These are phyloP conservation scores for Gasterosteus aculeatus DNA, from an alignment of 2,113 vertebrate species.

Conservation along the genomic window DNA sequence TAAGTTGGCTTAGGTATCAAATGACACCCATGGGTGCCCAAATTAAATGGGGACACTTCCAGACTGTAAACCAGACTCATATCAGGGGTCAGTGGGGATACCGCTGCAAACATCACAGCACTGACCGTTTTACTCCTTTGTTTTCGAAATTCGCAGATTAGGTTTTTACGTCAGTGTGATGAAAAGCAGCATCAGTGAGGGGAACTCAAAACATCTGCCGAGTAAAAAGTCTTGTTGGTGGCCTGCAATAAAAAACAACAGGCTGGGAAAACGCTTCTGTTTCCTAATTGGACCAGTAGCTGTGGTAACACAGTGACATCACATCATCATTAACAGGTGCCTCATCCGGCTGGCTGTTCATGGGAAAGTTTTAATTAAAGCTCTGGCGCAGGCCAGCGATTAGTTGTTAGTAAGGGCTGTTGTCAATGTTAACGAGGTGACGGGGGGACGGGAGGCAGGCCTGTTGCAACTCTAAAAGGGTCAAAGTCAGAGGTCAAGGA, in stretches of 20 bases:
- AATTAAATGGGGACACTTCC: constrained; percentile 36
- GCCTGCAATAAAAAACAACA: constrained; percentile 35
- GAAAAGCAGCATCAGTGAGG: constrained; percentile 27
- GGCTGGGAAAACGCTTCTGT: constrained; percentile 64
- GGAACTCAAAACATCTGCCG: constrained; percentile 48
- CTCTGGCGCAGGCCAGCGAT: constrained; percentile 48
- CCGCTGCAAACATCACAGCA: constrained; percentile 8
- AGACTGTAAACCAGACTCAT: constrained; percentile 29
- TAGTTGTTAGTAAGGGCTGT: constrained; percentile 65
- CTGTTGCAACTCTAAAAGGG: constrained; percentile 40
- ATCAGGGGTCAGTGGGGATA: constrained; percentile 24
- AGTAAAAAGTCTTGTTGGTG: constrained; percentile 44
- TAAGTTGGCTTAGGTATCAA: constrained; percentile 33
- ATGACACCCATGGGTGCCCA: constrained; percentile 33
- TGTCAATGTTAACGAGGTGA: constrained; percentile 78
- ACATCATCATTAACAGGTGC: constrained; percentile 77
- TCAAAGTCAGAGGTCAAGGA: constrained; percentile 63
- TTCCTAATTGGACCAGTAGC: constrained; percentile 74
- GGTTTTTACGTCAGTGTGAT: constrained; percentile 26
- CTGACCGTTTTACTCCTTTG: constrained; percentile 7
- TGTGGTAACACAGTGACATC: constrained; percentile 71
- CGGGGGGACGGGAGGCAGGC: constrained; percentile 62
- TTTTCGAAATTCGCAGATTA: not conserved
- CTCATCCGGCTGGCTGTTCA: constrained; percentile 61
- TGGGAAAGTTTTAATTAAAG: constrained; percentile 72